A percentile compares a stretch with the other conserved stretches of the same genome.
These are phyloP conservation scores for Crotalus adamanteus DNA, from an alignment of 2,797 vertebrate species.

Conservation along the genomic window DNA sequence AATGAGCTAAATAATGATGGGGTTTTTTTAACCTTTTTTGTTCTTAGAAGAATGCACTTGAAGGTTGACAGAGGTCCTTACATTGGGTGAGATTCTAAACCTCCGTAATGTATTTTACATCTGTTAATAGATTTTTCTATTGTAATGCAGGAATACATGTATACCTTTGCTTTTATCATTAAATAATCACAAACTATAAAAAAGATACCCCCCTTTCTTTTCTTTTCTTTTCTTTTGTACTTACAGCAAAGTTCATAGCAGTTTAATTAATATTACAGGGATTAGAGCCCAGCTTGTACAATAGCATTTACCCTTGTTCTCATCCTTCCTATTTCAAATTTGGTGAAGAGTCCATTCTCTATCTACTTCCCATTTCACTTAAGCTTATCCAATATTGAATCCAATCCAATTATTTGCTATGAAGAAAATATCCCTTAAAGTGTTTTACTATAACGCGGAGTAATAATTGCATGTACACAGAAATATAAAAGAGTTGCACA, in stretches of 20 bases:
- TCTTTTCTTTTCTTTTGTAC: background rate
- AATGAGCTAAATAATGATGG: background rate
- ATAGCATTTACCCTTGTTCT: background rate
- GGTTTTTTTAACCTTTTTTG: background rate
- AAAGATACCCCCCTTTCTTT: background rate
- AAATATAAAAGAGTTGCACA: background rate
- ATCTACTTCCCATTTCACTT: background rate
- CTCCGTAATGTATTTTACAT: constrained; percentile 11
- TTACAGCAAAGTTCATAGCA: background rate
- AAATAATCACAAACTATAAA: background rate
- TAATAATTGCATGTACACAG: background rate
- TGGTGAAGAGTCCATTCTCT: background rate
- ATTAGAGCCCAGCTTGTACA: background rate
- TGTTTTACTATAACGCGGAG: background rate
- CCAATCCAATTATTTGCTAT: background rate
- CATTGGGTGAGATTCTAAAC: background rate
- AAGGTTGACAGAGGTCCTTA: background rate
- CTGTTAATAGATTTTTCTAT: constrained; percentile 10
- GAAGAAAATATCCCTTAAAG: background rate
- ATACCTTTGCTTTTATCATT: background rate
- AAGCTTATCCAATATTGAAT: background rate
- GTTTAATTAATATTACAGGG: background rate
- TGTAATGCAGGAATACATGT: background rate
- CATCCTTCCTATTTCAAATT: background rate
- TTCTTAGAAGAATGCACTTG: background rate